These are phyloP conservation scores for Cariama cristata DNA, from an alignment of 2,113 vertebrate species.

Conservation along the genomic window DNA sequence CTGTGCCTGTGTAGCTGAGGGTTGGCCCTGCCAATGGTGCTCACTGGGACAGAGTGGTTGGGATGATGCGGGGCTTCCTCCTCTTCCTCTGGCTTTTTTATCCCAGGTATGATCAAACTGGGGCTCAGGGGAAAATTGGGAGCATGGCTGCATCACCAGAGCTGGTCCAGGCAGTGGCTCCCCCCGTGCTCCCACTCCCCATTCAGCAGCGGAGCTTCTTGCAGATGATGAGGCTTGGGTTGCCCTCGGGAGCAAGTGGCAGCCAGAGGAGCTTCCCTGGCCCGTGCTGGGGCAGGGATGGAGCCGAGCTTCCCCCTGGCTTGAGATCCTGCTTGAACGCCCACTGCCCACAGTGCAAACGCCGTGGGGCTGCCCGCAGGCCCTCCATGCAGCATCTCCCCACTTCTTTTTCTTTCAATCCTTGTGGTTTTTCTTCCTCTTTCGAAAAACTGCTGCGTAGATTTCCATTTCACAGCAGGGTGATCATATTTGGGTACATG, in stretches of 20 bases:
- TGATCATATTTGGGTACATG: neutral
- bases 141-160: neutral
- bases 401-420: neutral
- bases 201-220: neutral
- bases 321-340: neutral
- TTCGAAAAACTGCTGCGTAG: neutral
- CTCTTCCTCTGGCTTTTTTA: neutral
- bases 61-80: neutral
- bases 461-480: neutral
- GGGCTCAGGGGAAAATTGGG: neutral
- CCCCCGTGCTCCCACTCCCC: accelerated
- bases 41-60: neutral
- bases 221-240: neutral
- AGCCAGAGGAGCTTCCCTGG: neutral
- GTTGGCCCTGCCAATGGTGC: neutral
- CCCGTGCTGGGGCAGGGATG: neutral
- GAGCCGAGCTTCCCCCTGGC: neutral
- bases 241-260: neutral
- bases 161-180: neutral
- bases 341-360: neutral
- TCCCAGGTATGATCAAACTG: neutral
- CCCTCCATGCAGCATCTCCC: neutral
- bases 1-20: neutral
- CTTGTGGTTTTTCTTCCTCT: neutral
- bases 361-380: accelerated